Evolutionary conservation across 2,797 vertebrate species (phyloP).

Genomic region (Heliangelus exortis): DNA sequence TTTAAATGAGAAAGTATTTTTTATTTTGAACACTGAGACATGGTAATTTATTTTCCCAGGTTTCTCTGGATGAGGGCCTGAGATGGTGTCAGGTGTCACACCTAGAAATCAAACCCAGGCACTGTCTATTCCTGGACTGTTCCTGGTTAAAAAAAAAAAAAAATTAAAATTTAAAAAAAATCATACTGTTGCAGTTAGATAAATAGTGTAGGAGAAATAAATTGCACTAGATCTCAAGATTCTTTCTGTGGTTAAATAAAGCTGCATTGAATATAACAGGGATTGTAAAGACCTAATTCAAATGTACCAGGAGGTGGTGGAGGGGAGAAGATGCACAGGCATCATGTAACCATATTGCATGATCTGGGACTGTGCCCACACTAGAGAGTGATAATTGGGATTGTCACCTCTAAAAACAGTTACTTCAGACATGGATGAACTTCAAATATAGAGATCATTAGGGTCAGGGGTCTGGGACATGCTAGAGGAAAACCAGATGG

Average conservation of each 20-base stretch:
- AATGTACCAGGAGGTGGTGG: background rate
- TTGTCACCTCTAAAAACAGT: constrained; percentile 54
- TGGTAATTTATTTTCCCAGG: constrained; percentile 20
- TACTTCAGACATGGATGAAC: background rate
- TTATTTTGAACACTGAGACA: background rate
- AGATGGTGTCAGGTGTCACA: background rate
- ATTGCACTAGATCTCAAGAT: background rate
- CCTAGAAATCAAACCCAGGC: constrained; percentile 26
- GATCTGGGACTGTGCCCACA: background rate
- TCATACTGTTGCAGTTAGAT: background rate
- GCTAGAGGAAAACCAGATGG: constrained; percentile 56
- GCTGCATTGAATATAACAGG: background rate
- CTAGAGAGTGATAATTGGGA: constrained; percentile 14
- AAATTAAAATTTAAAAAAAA: background rate
- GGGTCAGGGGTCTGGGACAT: constrained; percentile 44
- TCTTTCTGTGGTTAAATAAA: background rate
- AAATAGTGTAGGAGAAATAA: background rate
- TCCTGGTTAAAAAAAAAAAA: background rate
- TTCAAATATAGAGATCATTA: constrained; percentile 37
- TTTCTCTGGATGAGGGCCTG: constrained; percentile 15
- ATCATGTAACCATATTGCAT: background rate
- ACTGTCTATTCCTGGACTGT: background rate
- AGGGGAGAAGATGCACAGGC: background rate
- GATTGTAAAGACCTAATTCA: background rate
- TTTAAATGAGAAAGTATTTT: constrained; percentile 12